These are phyloP conservation scores for Bergia puertoricense DNA, from an alignment of 92 coral and sea anemone species.

Conservation along the genomic window DNA sequence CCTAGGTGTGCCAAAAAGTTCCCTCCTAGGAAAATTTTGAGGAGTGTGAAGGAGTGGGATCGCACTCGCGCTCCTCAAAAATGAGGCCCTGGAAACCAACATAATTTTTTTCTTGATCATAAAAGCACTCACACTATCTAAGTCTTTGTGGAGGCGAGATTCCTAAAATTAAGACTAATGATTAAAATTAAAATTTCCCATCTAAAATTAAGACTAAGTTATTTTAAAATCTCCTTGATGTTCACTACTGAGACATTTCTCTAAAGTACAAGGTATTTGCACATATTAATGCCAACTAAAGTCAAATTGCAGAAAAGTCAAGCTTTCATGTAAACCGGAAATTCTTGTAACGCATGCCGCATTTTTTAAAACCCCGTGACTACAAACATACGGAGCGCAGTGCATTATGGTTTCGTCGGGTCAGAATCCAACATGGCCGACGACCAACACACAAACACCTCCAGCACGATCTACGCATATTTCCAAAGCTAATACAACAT, in stretches of 20 bases:
- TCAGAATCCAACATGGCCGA: conserved; percentile 43
- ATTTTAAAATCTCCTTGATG: no score
- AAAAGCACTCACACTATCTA: background rate
- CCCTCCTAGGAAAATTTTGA: no score
- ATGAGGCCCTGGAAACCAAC: no score
- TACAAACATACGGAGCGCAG: conserved; percentile 9
- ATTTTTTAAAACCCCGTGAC: background rate
- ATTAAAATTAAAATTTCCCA: no score
- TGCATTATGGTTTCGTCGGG: conserved; percentile 17
- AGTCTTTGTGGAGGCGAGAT: no score
- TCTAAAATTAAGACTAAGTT: no score
- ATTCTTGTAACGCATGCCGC: background rate
- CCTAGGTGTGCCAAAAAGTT: no score
- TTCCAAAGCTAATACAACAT: background rate
- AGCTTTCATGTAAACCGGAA: conserved; percentile 7
- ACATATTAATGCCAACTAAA: background rate
- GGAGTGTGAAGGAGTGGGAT: no score
- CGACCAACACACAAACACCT: conserved; percentile 30
- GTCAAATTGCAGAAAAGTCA: background rate
- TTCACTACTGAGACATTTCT: no score
- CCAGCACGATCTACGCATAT: background rate
- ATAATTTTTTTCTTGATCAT: no score
- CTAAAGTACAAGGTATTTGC: background rate
- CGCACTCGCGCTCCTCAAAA: no score
- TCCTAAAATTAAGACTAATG: no score